Conservation (phyloP, 2,113 vertebrate genomes). For the Xenus cinereus region DNA sequence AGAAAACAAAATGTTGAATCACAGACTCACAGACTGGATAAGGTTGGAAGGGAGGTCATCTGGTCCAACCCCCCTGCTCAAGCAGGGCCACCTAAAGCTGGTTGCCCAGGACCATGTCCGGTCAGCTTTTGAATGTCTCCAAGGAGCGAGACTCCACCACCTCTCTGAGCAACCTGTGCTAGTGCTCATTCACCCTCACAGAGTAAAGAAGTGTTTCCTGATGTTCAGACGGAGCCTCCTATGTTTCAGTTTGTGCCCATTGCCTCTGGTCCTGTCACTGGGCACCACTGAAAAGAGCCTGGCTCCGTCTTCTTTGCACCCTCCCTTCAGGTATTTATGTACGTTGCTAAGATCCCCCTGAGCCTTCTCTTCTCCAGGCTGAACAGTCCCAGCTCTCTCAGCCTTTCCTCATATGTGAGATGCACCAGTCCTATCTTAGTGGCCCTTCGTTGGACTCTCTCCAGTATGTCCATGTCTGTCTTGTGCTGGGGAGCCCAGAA, state of each 20-base stretch:
- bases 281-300: conserved; percentile 8
- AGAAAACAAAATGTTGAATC: not conserved
- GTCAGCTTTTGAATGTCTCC: not conserved
- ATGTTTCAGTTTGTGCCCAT: not conserved
- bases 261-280: not conserved
- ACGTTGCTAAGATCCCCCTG: not conserved
- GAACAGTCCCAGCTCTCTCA: not conserved
- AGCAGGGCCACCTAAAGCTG: not conserved
- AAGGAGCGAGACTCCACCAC: not conserved
- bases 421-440: not conserved
- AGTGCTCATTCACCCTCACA: not conserved
- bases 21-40: not conserved
- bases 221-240: not conserved
- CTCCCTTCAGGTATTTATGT: not conserved
- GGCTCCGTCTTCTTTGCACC: not conserved
- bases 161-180: not conserved
- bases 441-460: not conserved
- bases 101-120: not conserved
- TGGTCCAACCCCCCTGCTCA: not conserved
- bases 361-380: not conserved
- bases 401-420: not conserved
- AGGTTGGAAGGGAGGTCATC: not conserved
- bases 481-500: not conserved
- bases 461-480: not conserved
- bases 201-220: not conserved